These are phyloP conservation scores for Aphidius colemani DNA, from an alignment of 2,888 invertebrate genomes.

Conservation along the genomic window DNA sequence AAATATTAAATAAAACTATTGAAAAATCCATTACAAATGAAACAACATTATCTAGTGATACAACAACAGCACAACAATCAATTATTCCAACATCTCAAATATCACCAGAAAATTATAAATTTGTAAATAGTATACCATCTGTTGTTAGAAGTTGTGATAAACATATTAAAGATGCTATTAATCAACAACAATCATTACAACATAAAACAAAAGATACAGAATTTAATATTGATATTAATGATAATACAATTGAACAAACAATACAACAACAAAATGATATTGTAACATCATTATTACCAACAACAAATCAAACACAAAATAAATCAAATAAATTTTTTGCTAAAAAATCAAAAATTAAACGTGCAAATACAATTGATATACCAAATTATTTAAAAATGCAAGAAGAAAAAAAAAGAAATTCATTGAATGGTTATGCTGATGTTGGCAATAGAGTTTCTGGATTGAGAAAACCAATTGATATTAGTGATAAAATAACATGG, in stretches of 20 bases:
- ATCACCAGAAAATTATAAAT: slow-evolving; percentile 13
- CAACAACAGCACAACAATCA: slow-evolving; percentile 1
- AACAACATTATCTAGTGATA: slow-evolving; percentile 11
- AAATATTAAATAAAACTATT: not conserved
- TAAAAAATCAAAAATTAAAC: slow-evolving; percentile 79
- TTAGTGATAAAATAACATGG: slow-evolving; percentile 60
- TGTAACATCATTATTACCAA: not conserved
- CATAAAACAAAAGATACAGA: slow-evolving; percentile 38
- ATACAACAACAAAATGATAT: slow-evolving; percentile 16
- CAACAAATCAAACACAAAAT: not conserved
- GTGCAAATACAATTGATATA: slow-evolving; percentile 88
- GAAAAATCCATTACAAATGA: not conserved
- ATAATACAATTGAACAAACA: slow-evolving; percentile 22
- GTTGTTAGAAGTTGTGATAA: slow-evolving; percentile 39
- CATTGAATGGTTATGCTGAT: slow-evolving; percentile 39
- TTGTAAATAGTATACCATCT: not conserved
- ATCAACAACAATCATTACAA: slow-evolving; percentile 53
- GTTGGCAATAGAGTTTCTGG: slow-evolving; percentile 51
- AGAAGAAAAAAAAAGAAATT: slow-evolving; percentile 40
- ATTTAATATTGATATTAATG: slow-evolving; percentile 9
- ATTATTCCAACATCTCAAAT: slow-evolving; percentile 10
- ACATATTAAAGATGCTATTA: slow-evolving; percentile 55
- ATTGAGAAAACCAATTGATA: slow-evolving; percentile 66
- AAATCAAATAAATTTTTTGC: slow-evolving; percentile 61
- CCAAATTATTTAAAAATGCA: slow-evolving; percentile 66